Evolutionary conservation across 2,113 vertebrate species (phyloP).

Genomic region (Spermophilus dauricus): DNA sequence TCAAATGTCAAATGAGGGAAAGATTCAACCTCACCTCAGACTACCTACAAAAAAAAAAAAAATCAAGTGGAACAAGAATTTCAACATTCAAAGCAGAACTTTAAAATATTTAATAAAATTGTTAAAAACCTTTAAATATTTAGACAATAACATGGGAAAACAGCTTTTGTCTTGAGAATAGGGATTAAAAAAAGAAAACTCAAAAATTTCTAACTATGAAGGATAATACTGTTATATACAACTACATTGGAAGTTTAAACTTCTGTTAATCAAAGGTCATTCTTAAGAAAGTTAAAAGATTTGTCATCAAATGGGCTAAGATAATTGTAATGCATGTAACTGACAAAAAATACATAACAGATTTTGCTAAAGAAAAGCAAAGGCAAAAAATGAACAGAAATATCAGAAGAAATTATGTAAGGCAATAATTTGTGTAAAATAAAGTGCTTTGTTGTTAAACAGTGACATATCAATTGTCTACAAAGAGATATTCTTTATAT

Average conservation of each 20-base stretch:
- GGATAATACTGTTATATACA: not conserved
- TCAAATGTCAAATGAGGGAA: not conserved
- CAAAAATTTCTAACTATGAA: not conserved
- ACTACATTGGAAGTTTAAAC: not conserved
- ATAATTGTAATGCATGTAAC: not conserved
- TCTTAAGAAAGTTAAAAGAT: not conserved
- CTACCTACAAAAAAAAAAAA: too few species aligned
- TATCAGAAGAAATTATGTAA: not conserved
- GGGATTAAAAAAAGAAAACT: not conserved
- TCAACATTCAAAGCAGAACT: not conserved
- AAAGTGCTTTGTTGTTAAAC: not conserved
- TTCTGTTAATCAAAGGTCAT: too few species aligned
- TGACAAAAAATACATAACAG: not conserved
- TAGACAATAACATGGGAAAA: slow-evolving; percentile 15
- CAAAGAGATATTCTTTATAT: not conserved
- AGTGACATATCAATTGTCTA: not conserved
- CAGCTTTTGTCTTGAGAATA: not conserved
- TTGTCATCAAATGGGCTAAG: not conserved
- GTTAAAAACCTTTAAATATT: not conserved
- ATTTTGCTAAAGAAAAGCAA: not conserved
- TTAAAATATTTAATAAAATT: too few species aligned
- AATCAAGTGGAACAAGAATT: not conserved
- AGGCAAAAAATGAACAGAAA: not conserved
- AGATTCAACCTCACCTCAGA: not conserved
- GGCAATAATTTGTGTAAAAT: not conserved